These are phyloP conservation scores for Eueides isabella DNA, from an alignment of 1,140 invertebrate genomes.

Conservation along the genomic window DNA sequence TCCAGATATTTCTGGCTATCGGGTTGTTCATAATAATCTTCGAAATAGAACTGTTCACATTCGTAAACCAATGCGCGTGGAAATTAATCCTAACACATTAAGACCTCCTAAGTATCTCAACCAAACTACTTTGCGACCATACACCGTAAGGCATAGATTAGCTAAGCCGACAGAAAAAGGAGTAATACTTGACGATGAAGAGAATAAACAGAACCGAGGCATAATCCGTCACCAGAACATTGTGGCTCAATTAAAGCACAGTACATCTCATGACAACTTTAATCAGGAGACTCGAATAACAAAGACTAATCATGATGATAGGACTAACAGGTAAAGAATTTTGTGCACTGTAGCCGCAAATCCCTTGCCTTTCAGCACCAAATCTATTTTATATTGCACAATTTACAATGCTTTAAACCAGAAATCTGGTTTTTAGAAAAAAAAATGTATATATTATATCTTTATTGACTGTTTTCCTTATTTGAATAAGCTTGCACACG, in stretches of 20 bases:
- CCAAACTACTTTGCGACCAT: slow-evolving; percentile 79
- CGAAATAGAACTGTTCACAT: slow-evolving; percentile 64
- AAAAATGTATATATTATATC: not conserved
- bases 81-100: slow-evolving; percentile 60
- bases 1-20: slow-evolving; percentile 67
- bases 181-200: slow-evolving; percentile 42
- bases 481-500: not conserved
- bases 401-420: slow-evolving; percentile 1
- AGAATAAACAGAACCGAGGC: slow-evolving; percentile 57
- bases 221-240: slow-evolving; percentile 64
- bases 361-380: slow-evolving; percentile 16
- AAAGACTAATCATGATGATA: slow-evolving; percentile 80
- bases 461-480: not conserved
- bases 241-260: slow-evolving; percentile 65
- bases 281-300: slow-evolving; percentile 76
- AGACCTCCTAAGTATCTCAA: slow-evolving; percentile 76
- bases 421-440: not conserved
- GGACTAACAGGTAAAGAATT: slow-evolving; percentile 78
- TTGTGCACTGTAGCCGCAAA: not conserved
- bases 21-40: slow-evolving; percentile 57
- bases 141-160: slow-evolving; percentile 79
- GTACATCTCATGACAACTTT: slow-evolving; percentile 68
- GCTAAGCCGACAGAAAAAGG: slow-evolving; percentile 70
- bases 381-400: slow-evolving; percentile 25
- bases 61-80: slow-evolving; percentile 53